Evolutionary conservation across 2,888 invertebrate genomes (phyloP).

Genomic region (Melieria omissa): DNA sequence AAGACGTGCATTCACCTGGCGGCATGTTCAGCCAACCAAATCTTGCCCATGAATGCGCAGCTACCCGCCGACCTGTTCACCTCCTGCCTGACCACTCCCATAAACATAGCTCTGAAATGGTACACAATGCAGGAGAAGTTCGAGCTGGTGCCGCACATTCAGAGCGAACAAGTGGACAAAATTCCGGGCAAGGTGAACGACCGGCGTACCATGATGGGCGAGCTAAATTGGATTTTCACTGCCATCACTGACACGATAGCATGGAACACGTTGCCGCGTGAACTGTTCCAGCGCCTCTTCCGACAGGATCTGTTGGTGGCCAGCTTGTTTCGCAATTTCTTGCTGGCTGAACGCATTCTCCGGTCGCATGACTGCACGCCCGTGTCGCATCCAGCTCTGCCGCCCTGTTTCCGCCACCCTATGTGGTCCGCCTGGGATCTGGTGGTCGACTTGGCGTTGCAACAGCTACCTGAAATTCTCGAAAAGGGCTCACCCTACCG

Average conservation of each 20-base stretch:
- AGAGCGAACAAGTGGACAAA: constrained; percentile 91
- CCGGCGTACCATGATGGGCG: constrained; percentile 96
- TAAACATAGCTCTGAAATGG: constrained; percentile 95
- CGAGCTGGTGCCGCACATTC: constrained; percentile 83
- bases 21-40: constrained; percentile 93
- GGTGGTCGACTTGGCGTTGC: constrained; percentile 92
- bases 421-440: constrained; percentile 99
- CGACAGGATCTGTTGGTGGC: constrained; percentile 98
- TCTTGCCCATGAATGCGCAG: constrained; percentile 96
- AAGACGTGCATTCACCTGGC: constrained; percentile 96
- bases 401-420: constrained; percentile 88
- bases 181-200: constrained; percentile 96
- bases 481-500: constrained; percentile 71
- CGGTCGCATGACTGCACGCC: constrained; percentile 97
- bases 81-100: constrained; percentile 97
- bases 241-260: constrained; percentile 99
- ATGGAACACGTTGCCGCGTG: constrained; percentile 95
- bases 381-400: constrained; percentile 91
- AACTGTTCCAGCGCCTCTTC: constrained; percentile 95
- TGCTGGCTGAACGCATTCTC: constrained; percentile 95
- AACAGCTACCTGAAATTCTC: constrained; percentile 85
- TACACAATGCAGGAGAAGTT: constrained; percentile 86
- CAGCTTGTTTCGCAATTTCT: constrained; percentile 95
- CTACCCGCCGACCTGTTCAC: constrained; percentile 98
- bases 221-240: constrained; percentile 99